Base-by-base conservation (phyloP, 2,113 vertebrate species). In the Ginglymostoma cirratum region DNA sequence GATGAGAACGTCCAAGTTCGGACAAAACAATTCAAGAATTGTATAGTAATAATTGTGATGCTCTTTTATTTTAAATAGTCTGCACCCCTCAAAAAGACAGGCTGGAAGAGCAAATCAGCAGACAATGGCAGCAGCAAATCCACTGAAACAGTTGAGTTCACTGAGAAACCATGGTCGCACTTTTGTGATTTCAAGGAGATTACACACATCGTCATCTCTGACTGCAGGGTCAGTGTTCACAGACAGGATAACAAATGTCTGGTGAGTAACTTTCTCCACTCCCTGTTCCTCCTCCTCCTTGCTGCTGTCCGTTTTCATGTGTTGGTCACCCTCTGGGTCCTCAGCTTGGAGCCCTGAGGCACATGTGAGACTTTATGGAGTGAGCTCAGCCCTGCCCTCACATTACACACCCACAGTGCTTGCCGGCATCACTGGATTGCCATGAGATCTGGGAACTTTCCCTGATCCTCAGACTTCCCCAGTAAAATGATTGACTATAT, bases 121-220 rank as follows among this genome's bases (percentile, higher is more conserved):
- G 93, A 95, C 66, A 12, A 17, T 21, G 42, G 65, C 2, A 95
- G 14, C 30, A 27, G 48, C 19, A 94, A 70, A 48, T 5, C 65
- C 5, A 72, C 30, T 34, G n/a, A 69, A 48, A 66, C 65, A 0
- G 95, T 2, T 0, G 96, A 97, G 38, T 55, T n/a, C 0, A n/a
- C 3, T 0, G 97, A 97, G 55, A 67, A 5, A 0, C 95, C 96
- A 0, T 99, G 98, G 98, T 93, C 6, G 10, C 86, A 65, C 24
- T 99, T 99, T 97, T 99, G 98, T 0, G 98, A 99, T 96, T 99
- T 99, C 96, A 98, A 97, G 76, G 98, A 98, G 72, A 98, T 99
- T 96, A 99, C 98, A 0, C 98, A 99, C 83, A 96, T 99, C 2
- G 97, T 98, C 96, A 80, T 99, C 96, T 97, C 96, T 61, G 98